Evolutionary conservation across 2,797 vertebrate genomes (phyloP), one percentile per base, ranked within the genome.

Genomic region (Gila robusta): DNA sequence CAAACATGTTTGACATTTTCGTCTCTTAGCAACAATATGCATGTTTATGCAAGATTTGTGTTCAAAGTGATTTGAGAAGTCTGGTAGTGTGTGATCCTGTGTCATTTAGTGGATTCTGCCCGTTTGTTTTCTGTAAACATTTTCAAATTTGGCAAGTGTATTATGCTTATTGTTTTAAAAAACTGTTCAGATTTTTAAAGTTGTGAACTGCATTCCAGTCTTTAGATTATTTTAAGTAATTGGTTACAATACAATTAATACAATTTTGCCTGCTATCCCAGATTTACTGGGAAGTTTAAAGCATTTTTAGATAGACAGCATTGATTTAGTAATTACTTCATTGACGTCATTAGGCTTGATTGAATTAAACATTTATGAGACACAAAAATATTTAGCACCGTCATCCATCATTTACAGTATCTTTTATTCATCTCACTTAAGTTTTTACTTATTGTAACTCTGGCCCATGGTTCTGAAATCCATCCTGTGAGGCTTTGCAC

Each of bases 321-420:
- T 41, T 49, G 41, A 76, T 66, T 76, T 83, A 35, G 56, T 66
- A 66, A 52, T 52, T 76, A 76, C 44, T 72, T 52, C 3, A 74
- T 5, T 83, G 56, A 77, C 32, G 10, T 77, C 82, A 77, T 12
- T 21, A 56, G 7, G 14, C 49, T 79, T 10, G 49, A 79, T 70
- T 84, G 26, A 79, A 70, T 79, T 1, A 56, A 71, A 84, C 66
- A 70, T 84, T 84, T 84, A 84, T 70, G 35, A 85, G 6, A 70
- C 52, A 56, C 14, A 85, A 71, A 85, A 35, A 71, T 59, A 72
- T 44, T 79, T 59, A 72, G 37, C 44, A 16, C 41, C 6, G 3
- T 19, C 52, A 28, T 78, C 66, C 14, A 19, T 79, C 23, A 41
- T 35, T 59, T 71, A 41, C 0, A 37, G 8, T 37, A 71, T 79